Evolutionary conservation across 1,140 invertebrate genomes (phyloP).

Genomic region (Harpegnathos saltator): DNA sequence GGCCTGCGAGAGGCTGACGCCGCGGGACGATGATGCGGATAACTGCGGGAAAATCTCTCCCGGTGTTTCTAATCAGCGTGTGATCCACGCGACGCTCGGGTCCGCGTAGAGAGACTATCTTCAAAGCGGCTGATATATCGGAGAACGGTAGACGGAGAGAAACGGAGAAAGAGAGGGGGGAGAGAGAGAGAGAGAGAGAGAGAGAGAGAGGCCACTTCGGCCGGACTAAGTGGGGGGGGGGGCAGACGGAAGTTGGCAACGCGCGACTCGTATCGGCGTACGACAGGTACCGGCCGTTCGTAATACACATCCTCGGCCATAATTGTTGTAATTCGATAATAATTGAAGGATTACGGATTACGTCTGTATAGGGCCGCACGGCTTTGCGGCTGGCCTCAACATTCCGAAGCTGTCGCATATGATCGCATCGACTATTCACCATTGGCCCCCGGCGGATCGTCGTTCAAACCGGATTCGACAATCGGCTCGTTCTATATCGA

Average conservation of each 20-base stretch:
- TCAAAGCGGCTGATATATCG: no score
- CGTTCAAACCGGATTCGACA: conserved; percentile 42
- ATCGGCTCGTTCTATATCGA: conserved; percentile 23
- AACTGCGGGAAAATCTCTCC: background rate
- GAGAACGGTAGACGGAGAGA: no score
- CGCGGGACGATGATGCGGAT: background rate
- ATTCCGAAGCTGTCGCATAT: conserved; percentile 50
- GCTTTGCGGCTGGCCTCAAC: conserved; percentile 67
- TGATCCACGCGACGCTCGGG: background rate
- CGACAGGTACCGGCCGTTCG: background rate
- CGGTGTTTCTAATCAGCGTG: background rate
- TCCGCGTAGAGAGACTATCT: no score
- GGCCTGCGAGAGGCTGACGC: no score
- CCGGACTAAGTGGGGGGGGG: no score
- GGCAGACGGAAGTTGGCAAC: conserved; percentile 1
- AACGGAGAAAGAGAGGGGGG: no score
- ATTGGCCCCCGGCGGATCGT: conserved; percentile 51
- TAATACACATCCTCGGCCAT: conserved; percentile 24
- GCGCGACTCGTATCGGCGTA: background rate
- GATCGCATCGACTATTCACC: conserved; percentile 66
- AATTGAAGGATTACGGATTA: conserved; percentile 81
- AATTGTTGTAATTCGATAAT: conserved; percentile 81
- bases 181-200: no score
- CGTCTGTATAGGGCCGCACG: conserved; percentile 63
- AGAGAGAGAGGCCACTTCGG: no score